Evolutionary conservation across 1,140 invertebrate species (phyloP).

Genomic region (Helicorthomorpha holstii): DNA sequence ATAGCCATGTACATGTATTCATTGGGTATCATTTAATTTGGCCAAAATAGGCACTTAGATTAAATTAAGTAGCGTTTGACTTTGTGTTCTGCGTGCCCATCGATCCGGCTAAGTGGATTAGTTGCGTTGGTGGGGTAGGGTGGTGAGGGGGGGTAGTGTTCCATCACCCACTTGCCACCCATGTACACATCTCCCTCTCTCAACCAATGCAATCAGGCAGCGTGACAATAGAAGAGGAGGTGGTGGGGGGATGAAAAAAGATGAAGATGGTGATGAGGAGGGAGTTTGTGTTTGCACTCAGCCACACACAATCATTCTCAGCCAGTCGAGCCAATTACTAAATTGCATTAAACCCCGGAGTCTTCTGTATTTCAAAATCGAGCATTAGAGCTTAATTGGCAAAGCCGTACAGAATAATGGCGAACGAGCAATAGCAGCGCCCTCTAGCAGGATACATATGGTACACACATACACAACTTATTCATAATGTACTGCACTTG

Average conservation of each 20-base stretch:
- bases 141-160: background rate
- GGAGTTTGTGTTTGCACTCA: background rate
- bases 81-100: slow-evolving; percentile 8
- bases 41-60: slow-evolving; percentile 16
- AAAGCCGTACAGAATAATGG: background rate
- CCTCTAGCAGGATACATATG: background rate
- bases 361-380: slow-evolving; percentile 2
- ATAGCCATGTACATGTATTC: no score
- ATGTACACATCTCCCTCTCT: no score
- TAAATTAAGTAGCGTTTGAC: slow-evolving; percentile 16
- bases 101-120: slow-evolving; percentile 15
- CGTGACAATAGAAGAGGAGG: no score
- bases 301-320: slow-evolving; percentile 12
- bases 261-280: background rate
- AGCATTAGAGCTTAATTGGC: slow-evolving; percentile 8
- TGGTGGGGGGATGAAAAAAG: no score
- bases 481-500: no score
- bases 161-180: no score
- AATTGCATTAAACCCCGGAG: slow-evolving; percentile 15
- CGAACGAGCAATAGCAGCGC: background rate
- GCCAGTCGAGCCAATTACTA: slow-evolving; percentile 14
- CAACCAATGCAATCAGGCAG: background rate
- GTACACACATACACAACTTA: no score
- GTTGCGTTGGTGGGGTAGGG: slow-evolving; percentile 11
- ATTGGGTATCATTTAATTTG: slow-evolving; percentile 10